Evolutionary conservation across 2,113 vertebrate genomes (phyloP), one percentile per base, ranked within the genome.

Genomic region (Dicaeum eximium): DNA sequence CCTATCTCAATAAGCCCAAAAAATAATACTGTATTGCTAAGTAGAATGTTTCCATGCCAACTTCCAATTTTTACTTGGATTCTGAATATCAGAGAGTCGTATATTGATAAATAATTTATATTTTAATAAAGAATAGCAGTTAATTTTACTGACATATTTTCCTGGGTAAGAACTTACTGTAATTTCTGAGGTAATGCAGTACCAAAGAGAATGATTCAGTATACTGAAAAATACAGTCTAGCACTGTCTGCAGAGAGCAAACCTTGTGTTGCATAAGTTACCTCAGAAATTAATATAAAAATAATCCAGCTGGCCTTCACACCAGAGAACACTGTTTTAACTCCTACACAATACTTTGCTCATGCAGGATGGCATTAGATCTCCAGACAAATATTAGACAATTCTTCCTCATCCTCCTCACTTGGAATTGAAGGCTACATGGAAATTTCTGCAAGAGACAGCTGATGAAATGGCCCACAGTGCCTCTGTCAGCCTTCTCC

Each of bases 261-360:
- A 86, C 20, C 42, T 2, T 30, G 33, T 44, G 48, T 77, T 92
- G 79, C 24, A 0, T 62, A 95, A 92, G 60, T 66, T 54, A 86
- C 38, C 47, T 95, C 72, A 58, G 72, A 90, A 94, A 96, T 93
- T 80, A 86, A 88, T 86, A 70, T 12, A 58, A 88, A 91, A 90
- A 73, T 69, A 96, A 92, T 80, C 75, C 88, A 90, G 27, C 64
- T 94, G 69, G 60, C 80, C 86, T 95, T 80, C 74, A 86, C 38
- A n/a, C 45, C 44, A 56, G 38, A 80, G 19, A 33, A 51, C 14
- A 44, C 67, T 60, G 25, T n/a, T 93, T 84, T 87, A 92, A 73
- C 53, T 92, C 67, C 74, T 86, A 50, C 53, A 45, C 58, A 90
- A 90, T 4, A 6, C 62, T 93, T 40, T 47, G 50, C 44, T 83